Base-by-base conservation (phyloP, 2,113 vertebrate species). In the Leptocoma aspasia region DNA sequence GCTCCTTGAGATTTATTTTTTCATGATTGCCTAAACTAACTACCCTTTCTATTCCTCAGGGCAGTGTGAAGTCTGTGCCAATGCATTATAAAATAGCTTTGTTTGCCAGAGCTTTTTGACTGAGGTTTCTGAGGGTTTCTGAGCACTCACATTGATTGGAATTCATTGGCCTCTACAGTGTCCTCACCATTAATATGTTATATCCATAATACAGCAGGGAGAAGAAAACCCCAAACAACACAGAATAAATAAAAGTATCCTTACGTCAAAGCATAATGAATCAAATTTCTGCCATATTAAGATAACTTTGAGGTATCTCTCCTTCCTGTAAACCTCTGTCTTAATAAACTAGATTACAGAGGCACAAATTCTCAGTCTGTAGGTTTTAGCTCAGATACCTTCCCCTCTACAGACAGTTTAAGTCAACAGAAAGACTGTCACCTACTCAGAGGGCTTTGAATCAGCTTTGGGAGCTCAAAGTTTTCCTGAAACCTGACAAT, bases 401-500 rank as follows among this genome's bases (percentile, higher is more conserved):
- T 92, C 52, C 69, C 26, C 44, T 89, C 37, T 44, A 84, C 26
- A 78, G 85, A 95, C 88, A 96, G 69, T 11, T 86, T 71, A 79
- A 89, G 79, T 92, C 85, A 97, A 96, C 88, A 95, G 79, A 88
- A 86, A 41, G 39, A 60, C 76, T 89, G 63, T 81, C 82, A 93
- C 90, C 80, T 89, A 92, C 88, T 95, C 79, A 89, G 56, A 81
- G 64, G 88, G 35, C 61, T 94, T 90, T 82, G 82, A 11, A 93
- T 95, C 82, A 75, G 31, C 52, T 70, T 81, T 96, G 79, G 88
- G 72, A 95, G 85, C 80, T 83, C 61, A 79, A 75, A 92, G 64
- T 84, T 92, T 96, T 94, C 80, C 80, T 30, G 21, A 92, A 90
- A 90, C 37, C 65, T 93, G 96, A 86, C 92, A 90, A 76, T 86